Evolutionary conservation across 2,888 invertebrate genomes (phyloP), one percentile per base, ranked within the genome.

Genomic region (Copidosoma aretas): DNA sequence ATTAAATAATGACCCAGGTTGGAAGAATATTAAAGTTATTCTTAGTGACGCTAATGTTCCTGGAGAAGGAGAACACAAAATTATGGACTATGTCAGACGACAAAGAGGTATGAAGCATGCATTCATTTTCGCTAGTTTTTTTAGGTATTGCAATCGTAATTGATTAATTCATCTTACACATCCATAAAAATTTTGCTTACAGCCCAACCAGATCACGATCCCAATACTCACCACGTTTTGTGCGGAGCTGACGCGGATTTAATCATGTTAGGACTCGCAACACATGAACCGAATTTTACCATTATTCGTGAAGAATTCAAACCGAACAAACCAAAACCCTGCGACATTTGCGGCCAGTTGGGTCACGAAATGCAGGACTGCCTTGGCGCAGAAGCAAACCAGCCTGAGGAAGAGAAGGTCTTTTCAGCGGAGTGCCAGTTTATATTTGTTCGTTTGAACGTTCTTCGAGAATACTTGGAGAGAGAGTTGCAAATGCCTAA

Each of bases 1-100:
- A 74, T 86, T 98, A 74, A 98, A 97, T 82, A 96, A 86, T 81
- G 94, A 98, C 82, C 94, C 97, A 1, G 97, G 96, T 0, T 99
- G 99, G 99, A 91, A 90, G 77, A 90, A 91, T 52, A 90, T 99
- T 72, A 96, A 97, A 85, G 93, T 94, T 12, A 95, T 99, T 77
- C 87, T 99, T n/a, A 98, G 98, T 1, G 99, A 99, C 84, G 98
- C 99, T 1, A 99, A 98, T 84, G 97, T 95, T 8, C 97, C 97
- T 0, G 97, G 97, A 10, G 97, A 97, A 85, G 97, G 99, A 0
- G 99, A 99, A 84, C 99, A 99, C 84, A 99, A 99, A 86, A 98
- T 99, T 76, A 99, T 99, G 98, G 98, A 99, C 85, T 99, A 91
- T 82, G 97, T 99, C 76, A 88, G 99, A n/a, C 91, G 90, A 77